These are phyloP conservation scores for Parascotia fuliginaria DNA, from an alignment of 2,888 invertebrate species.

Conservation along the genomic window DNA sequence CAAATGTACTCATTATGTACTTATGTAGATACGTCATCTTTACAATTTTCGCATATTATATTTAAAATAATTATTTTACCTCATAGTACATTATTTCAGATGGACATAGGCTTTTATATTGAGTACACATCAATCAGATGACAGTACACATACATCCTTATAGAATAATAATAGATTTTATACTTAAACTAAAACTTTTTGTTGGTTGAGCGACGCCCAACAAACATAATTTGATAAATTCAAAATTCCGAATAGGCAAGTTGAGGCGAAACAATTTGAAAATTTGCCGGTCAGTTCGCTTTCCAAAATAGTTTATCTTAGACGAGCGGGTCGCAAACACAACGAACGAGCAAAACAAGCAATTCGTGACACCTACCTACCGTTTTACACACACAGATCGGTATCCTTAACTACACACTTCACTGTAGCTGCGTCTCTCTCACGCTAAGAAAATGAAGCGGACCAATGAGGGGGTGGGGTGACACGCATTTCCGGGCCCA, in stretches of 20 bases:
- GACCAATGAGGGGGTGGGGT: constrained; percentile 86
- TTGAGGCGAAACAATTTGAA: constrained; percentile 70
- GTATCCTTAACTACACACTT: constrained; percentile 82
- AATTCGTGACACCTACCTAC: constrained; percentile 75
- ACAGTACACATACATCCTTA: no score
- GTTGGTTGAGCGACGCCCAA: constrained; percentile 13
- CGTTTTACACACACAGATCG: constrained; percentile 75
- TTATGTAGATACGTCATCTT: no score
- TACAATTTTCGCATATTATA: no score
- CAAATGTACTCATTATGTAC: no score
- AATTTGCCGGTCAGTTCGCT: constrained; percentile 67
- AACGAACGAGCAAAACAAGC: constrained; percentile 70
- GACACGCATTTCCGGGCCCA: constrained; percentile 86
- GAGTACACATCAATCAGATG: no score
- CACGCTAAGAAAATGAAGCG: constrained; percentile 85
- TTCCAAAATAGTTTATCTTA: constrained; percentile 78
- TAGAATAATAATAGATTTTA: no score
- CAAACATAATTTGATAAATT: constrained; percentile 65
- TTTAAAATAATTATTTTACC: no score
- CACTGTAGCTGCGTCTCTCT: constrained; percentile 80
- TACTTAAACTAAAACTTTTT: no score
- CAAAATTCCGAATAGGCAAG: constrained; percentile 62
- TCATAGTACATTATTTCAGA: no score
- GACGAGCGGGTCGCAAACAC: constrained; percentile 69
- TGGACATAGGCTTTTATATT: no score